Evolutionary conservation across 2,888 invertebrate species (phyloP), one percentile per base, ranked within the genome.

Genomic region (Tholera decimalis): DNA sequence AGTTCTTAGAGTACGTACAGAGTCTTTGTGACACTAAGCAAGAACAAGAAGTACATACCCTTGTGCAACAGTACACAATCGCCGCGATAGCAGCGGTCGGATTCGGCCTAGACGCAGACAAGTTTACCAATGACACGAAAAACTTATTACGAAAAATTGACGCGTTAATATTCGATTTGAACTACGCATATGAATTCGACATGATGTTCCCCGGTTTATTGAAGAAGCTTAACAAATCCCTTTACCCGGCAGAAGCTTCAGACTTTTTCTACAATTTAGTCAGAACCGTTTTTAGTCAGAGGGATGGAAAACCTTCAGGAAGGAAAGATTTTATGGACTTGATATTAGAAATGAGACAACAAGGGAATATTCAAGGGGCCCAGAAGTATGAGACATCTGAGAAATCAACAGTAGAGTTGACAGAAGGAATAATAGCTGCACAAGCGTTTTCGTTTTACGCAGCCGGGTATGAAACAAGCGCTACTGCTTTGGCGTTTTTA

Each of bases 261-360:
- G 26, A 41, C 7, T 41, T 53, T 41, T 41, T 41, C 43, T 26
- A 53, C 9, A 26, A 41, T 20, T 53, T 53, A 18, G 53, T 53
- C 0, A 53, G 26, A 26, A 53, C 26, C 9, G 53, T 53, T 4
- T 63, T 77, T 1, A 37, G 15, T 5, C 59, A 81, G 60, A 79
- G 84, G 33, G 77, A 82, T 30, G 80, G 78, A 1, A 55, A 51
- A 33, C 80, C 83, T 4, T 50, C 76, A 7, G 73, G 56, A 1
- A 76, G 80, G 41, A 81, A 78, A 13, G 83, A 87, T 69, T 83
- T 87, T 20, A 85, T 88, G 83, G 85, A 88, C 70, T 73, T 86
- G 39, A 79, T 88, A 57, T 86, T 51, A 13, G 37, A 51, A 24
- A n/a, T 51, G n/a, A 53, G 43, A n/a, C 53, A 53, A 24, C 18